These are phyloP conservation scores for Gadus chalcogrammus DNA, from an alignment of 2,113 vertebrate genomes.

Conservation along the genomic window DNA sequence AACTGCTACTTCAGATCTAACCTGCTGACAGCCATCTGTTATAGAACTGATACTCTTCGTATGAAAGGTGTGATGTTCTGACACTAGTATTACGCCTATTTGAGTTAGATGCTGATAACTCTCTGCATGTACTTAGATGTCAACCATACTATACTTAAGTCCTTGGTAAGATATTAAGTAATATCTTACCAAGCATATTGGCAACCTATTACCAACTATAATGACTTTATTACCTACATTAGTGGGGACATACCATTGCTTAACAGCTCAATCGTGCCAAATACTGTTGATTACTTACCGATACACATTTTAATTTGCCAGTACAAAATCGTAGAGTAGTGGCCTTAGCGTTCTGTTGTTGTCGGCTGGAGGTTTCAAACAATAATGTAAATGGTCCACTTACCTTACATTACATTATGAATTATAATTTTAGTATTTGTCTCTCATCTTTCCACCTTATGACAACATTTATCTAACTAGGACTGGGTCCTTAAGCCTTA, in stretches of 20 bases:
- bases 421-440: slow-evolving; percentile 13
- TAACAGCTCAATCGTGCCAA: slow-evolving; percentile 21
- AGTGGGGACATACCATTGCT: not conserved
- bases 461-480: not conserved
- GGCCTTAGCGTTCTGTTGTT: slow-evolving; percentile 31
- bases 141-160: no score
- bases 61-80: no score
- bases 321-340: slow-evolving; percentile 11
- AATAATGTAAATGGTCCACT: slow-evolving; percentile 21
- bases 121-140: no score
- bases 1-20: no score
- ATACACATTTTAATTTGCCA: slow-evolving; percentile 30
- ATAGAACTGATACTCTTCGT: no score
- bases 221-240: no score
- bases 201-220: no score
- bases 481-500: slow-evolving; percentile 45
- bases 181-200: no score
- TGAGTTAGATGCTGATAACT: no score
- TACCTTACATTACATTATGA: slow-evolving; percentile 16
- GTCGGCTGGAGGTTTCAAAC: not conserved
- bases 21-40: no score
- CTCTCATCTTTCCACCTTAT: slow-evolving; percentile 24
- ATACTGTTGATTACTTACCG: slow-evolving; percentile 32
- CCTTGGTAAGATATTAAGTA: no score
- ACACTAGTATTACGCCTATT: no score